Percentiles rank a stretch among this genome's conserved stretches.
phyloP scores from a whole-genome alignment of 2,113 vertebrate species.

The Pimephales promelas region DNA sequence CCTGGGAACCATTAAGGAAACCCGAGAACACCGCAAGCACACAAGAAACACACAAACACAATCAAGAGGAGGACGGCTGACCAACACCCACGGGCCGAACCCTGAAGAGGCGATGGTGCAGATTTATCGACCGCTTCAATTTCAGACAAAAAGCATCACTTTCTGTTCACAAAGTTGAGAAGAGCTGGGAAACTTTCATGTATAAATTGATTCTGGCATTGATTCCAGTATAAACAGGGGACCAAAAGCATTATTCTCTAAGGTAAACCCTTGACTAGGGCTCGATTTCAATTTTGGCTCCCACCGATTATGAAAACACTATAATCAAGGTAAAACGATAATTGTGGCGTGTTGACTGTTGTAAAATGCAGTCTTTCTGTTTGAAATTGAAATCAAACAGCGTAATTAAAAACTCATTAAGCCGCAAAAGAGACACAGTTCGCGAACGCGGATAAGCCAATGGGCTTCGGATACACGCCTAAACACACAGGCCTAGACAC shows the following conservation, averaged over 20 bases:
- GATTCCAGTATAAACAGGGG: background rate
- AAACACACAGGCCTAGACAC: too few species aligned
- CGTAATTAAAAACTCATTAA: too few species aligned
- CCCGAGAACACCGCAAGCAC: slow-evolving; percentile 76
- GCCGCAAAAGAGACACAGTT: too few species aligned
- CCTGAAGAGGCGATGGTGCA: slow-evolving; percentile 19
- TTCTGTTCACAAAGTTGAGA: background rate
- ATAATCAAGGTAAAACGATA: too few species aligned
- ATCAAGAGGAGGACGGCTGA: slow-evolving; percentile 60
- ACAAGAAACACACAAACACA: slow-evolving; percentile 78
- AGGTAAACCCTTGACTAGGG: background rate
- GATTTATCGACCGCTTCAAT: slow-evolving; percentile 37
- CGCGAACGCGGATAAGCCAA: too few species aligned
- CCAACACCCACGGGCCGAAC: slow-evolving; percentile 49
- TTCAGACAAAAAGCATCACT: slow-evolving; percentile 28
- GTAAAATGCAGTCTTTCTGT: too few species aligned
- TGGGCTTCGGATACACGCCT: too few species aligned
- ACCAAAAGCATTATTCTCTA: background rate
- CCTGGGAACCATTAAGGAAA: slow-evolving; percentile 83
- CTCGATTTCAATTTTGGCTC: too few species aligned
- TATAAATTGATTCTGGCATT: background rate
- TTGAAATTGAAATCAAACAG: too few species aligned
- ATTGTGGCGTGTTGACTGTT: too few species aligned
- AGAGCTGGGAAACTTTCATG: background rate
- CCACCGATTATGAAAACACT: too few species aligned